Evolutionary conservation across 2,113 vertebrate genomes (phyloP).

Genomic region (Nesogale talazaci): DNA sequence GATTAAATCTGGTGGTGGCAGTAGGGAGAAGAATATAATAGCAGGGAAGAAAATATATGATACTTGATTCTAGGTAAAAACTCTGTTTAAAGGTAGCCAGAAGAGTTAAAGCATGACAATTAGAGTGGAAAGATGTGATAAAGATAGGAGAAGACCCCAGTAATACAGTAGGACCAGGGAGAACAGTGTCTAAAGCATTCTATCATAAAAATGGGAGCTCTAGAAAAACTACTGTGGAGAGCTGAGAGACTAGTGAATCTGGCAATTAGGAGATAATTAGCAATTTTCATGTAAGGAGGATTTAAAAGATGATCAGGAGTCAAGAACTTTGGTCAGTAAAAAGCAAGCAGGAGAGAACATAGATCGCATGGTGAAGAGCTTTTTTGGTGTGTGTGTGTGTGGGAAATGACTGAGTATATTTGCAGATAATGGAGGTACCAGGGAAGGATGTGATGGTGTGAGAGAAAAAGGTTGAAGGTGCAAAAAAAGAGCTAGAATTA

Average conservation of each 20-base stretch:
- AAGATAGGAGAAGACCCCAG: neutral
- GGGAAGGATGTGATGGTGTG: neutral
- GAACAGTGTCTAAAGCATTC: neutral
- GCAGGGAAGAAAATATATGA: neutral
- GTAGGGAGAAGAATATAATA: neutral
- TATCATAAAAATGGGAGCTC: neutral
- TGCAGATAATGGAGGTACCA: neutral
- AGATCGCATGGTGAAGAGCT: too few relatives aligned
- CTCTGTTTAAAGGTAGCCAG: neutral
- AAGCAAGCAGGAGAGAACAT: neutral
- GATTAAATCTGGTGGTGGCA: neutral
- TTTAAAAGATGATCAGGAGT: neutral
- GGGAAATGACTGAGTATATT: neutral
- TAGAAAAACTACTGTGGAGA: neutral
- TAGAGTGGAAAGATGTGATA: neutral
- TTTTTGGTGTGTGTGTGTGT: too few relatives aligned
- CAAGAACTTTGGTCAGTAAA: neutral
- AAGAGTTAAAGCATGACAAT: neutral
- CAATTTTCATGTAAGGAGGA: neutral
- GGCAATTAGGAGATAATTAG: neutral
- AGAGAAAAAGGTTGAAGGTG: neutral
- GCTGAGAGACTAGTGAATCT: neutral
- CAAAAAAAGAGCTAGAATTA: neutral
- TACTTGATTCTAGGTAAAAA: neutral
- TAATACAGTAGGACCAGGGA: neutral